Evolutionary conservation across 2,888 invertebrate genomes (phyloP).

Genomic region (Drosophila diplacantha): DNA sequence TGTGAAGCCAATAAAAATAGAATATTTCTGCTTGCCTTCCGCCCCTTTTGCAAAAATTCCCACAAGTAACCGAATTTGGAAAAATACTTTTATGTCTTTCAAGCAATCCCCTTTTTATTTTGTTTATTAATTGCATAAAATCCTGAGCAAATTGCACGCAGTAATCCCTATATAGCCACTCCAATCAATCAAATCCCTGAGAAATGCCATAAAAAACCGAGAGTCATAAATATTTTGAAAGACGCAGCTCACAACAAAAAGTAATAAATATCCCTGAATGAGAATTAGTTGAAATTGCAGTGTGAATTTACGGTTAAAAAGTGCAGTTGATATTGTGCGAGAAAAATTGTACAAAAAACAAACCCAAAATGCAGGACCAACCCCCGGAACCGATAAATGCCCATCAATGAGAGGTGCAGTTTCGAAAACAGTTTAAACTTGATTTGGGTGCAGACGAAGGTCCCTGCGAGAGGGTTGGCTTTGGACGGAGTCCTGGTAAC

Average conservation of each 20-base stretch:
- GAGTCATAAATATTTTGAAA: constrained; percentile 68
- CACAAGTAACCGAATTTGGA: constrained; percentile 18
- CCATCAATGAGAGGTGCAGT: constrained; percentile 67
- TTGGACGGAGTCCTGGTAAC: constrained; percentile 35
- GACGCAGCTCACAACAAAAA: constrained; percentile 35
- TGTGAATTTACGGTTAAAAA: constrained; percentile 61
- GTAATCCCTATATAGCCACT: constrained; percentile 20
- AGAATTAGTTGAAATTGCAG: constrained; percentile 69
- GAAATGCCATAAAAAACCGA: constrained; percentile 49
- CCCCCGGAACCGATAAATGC: constrained; percentile 63
- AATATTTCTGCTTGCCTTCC: not conserved
- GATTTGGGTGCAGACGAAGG: constrained; percentile 62
- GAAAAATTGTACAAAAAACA: constrained; percentile 7
- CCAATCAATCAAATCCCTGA: constrained; percentile 61
- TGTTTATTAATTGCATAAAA: constrained; percentile 64
- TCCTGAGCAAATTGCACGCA: constrained; percentile 44
- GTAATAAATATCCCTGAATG: not conserved
- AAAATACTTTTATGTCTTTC: constrained; percentile 12
- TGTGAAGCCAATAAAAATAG: not conserved
- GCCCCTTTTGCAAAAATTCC: constrained; percentile 27
- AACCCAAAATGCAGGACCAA: constrained; percentile 34
- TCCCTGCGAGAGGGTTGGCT: constrained; percentile 13
- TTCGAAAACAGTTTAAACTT: constrained; percentile 73
- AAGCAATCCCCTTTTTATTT: constrained; percentile 24
- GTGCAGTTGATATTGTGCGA: constrained; percentile 49